Evolutionary conservation across 1,140 invertebrate species (phyloP).

Genomic region (Macrobrachium nipponense): DNA sequence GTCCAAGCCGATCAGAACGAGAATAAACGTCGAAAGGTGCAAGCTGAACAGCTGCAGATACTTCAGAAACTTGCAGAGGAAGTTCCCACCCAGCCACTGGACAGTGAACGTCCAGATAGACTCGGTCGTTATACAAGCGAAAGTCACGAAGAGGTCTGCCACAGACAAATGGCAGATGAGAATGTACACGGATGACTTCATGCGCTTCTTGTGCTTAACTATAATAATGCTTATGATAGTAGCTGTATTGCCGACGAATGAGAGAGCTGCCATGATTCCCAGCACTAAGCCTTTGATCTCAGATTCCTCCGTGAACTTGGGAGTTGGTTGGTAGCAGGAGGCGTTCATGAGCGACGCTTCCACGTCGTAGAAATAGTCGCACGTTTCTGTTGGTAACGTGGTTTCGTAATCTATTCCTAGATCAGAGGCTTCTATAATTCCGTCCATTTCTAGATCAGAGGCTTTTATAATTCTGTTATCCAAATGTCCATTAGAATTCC

Average conservation of each 20-base stretch:
- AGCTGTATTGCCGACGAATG: conserved; percentile 79
- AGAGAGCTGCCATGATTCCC: conserved; percentile 77
- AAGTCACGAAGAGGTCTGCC: conserved; percentile 81
- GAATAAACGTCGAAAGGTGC: conserved; percentile 85
- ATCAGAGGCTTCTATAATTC: too few relatives aligned
- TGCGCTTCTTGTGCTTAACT: conserved; percentile 70
- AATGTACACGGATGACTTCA: conserved; percentile 78
- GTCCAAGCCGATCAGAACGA: conserved; percentile 85
- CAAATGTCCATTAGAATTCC: too few relatives aligned
- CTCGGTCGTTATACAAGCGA: conserved; percentile 84
- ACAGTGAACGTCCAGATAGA: conserved; percentile 83
- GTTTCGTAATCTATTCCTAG: too few relatives aligned
- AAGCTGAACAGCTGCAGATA: conserved; percentile 84
- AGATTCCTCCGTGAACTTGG: conserved; percentile 66
- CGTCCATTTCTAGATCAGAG: too few relatives aligned
- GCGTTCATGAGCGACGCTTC: conserved; percentile 37
- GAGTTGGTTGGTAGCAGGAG: conserved; percentile 50
- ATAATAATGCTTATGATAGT: conserved; percentile 79
- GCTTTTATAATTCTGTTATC: too few relatives aligned
- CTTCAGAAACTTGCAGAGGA: conserved; percentile 84
- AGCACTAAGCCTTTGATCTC: conserved; percentile 77
- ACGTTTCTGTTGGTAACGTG: conserved; percentile 16
- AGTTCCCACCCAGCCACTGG: conserved; percentile 82
- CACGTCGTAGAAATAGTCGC: conserved; percentile 5
- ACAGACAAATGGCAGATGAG: conserved; percentile 79